These are phyloP conservation scores for Rhamphomyia laevipes DNA, from an alignment of 2,888 invertebrate genomes.

Conservation along the genomic window DNA sequence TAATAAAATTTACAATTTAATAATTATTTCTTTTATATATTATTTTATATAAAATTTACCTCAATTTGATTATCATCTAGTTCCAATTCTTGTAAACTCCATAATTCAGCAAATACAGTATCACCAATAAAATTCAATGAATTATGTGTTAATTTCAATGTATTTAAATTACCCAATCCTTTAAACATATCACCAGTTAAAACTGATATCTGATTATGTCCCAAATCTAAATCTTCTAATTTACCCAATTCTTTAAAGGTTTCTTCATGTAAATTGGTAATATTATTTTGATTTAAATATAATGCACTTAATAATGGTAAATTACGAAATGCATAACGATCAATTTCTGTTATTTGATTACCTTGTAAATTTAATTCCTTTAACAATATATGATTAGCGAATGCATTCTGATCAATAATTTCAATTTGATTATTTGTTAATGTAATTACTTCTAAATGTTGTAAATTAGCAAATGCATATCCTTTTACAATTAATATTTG, in stretches of 20 bases:
- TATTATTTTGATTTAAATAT: constrained; percentile 73
- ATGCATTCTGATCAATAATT: constrained; percentile 53
- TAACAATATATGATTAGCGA: constrained; percentile 59
- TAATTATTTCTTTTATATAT: constrained; percentile 35
- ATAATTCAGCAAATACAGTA: constrained; percentile 66
- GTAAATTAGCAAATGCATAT: constrained; percentile 62
- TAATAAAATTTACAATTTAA: constrained; percentile 30
- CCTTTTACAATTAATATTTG: constrained; percentile 56
- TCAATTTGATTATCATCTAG: constrained; percentile 57
- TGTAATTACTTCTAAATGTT: constrained; percentile 52
- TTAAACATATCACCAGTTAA: constrained; percentile 66
- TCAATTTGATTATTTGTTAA: constrained; percentile 60
- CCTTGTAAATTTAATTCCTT: constrained; percentile 59
- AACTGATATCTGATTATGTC: constrained; percentile 61
- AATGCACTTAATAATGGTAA: constrained; percentile 61
- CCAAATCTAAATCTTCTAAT: constrained; percentile 69
- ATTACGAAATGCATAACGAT: constrained; percentile 59
- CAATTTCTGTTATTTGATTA: constrained; percentile 63
- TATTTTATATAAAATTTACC: constrained; percentile 37
- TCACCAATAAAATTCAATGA: constrained; percentile 66
- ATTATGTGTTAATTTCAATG: constrained; percentile 63
- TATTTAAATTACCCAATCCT: constrained; percentile 59
- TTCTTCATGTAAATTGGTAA: constrained; percentile 72
- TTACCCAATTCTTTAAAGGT: constrained; percentile 64
- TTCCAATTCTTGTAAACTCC: constrained; percentile 57